Evolutionary conservation across 2,797 vertebrate genomes (phyloP), one percentile per base, ranked within the genome.

Genomic region (Premnoplex brunnescens): DNA sequence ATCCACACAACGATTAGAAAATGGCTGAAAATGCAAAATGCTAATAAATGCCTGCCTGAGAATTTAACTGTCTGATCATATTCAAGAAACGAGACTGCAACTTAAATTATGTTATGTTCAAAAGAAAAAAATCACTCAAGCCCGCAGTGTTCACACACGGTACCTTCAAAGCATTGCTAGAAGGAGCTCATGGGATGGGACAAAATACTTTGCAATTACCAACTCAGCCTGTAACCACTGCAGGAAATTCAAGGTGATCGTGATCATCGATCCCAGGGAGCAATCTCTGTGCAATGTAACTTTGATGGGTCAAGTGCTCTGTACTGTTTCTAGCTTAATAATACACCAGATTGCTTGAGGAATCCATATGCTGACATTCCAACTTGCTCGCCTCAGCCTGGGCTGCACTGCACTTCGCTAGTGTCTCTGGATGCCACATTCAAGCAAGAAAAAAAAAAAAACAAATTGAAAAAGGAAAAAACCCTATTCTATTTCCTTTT

Each of bases 291-390:
- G 48, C 54, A 63, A 76, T 48, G 34, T 28, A 84, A 66, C 43
- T 55, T 0, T 30, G 37, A 76, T 26, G 41, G 82, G 83, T 96
- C 94, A 90, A 94, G 82, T 46, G 52, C 79, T 69, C 85, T 86
- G 32, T 66, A 79, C 87, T 90, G 48, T 67, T 90, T 52, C 82
- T 76, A 74, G 62, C 55, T 94, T 88, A 88, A 93, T 87, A 95
- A 89, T 67, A 44, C 39, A 86, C 54, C 95, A 97, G 95, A 96
- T 73, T 94, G 92, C 85, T 94, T 79, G 87, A 94, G 67, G 82
- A 96, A 76, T 86, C 89, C 94, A 94, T 94, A 93, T 93, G 95
- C 91, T n/a, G n/a, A 90, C 90, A 94, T 82, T 94, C 88, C 94
- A 85, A 93, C 79, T 90, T 2, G 0, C 68, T 88, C 13, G 34